Percentiles rank a stretch among this genome's conserved stretches.
These are phyloP conservation scores for Meloidogyne floridensis DNA, from an alignment of 1,140 invertebrate genomes.

Conservation along the genomic window DNA sequence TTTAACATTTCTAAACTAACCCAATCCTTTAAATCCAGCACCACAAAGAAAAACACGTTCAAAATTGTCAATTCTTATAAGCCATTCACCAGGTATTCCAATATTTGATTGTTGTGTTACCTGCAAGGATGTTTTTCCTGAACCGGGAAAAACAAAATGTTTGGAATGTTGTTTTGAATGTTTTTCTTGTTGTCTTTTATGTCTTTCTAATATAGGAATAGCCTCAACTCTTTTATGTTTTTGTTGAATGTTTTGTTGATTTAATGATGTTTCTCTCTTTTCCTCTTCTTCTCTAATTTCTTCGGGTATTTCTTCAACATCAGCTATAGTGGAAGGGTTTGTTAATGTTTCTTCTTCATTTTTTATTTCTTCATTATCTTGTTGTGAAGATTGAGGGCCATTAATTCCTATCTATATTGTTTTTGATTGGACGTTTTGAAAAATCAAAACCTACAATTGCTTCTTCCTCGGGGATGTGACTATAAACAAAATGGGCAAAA, in stretches of 20 bases:
- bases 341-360: constrained; percentile 6
- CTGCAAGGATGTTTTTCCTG: constrained; percentile 43
- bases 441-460: constrained; percentile 17
- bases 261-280: not conserved
- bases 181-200: constrained; percentile 15
- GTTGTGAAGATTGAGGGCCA: not conserved
- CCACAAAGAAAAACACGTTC: constrained; percentile 52
- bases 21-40: constrained; percentile 53
- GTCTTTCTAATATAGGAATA: not conserved
- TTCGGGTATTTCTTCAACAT: not conserved
- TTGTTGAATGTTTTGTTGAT: not conserved
- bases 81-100: constrained; percentile 51
- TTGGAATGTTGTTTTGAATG: not conserved
- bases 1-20: not conserved
- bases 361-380: not conserved
- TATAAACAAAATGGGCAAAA: constrained; percentile 59
- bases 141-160: constrained; percentile 50
- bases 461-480: constrained; percentile 24
- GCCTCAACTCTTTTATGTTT: not conserved
- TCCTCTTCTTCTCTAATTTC: not conserved
- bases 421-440: not conserved
- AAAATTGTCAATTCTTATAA: constrained; percentile 48
- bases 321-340: no score
- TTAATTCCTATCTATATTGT: not conserved
- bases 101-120: constrained; percentile 55